Percentiles rank a stretch among this genome's conserved stretches.
phyloP scores from a whole-genome alignment of 2,113 vertebrate genomes.

The Saguinus imperator region DNA sequence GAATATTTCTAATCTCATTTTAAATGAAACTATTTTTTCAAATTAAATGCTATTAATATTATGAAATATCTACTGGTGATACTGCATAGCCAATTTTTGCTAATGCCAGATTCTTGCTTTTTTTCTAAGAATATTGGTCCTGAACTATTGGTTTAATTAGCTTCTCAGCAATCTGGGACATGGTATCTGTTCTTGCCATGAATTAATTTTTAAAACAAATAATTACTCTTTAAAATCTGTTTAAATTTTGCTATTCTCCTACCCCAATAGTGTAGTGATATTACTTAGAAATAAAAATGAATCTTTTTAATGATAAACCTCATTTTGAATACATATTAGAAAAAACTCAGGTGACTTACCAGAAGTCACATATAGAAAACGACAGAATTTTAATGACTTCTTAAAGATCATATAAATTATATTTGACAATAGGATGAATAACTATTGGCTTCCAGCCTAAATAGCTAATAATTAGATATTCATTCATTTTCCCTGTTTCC shows the following conservation, averaged over 20 bases:
- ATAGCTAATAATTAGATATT: background rate
- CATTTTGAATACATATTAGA: background rate
- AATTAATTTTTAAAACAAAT: slow-evolving; percentile 5
- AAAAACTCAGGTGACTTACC: background rate
- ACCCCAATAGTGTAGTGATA: background rate
- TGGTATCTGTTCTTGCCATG: background rate
- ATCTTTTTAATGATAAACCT: background rate
- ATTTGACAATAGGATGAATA: background rate
- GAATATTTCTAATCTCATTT: background rate
- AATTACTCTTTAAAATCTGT: background rate
- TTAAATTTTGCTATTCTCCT: background rate
- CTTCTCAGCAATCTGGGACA: background rate
- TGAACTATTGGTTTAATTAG: background rate
- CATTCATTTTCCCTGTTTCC: background rate
- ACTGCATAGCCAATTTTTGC: background rate
- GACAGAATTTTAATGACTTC: background rate
- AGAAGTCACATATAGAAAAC: background rate
- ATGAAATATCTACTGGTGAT: background rate
- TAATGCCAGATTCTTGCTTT: background rate
- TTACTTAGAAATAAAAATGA: slow-evolving; percentile 27
- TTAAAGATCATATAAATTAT: slow-evolving; percentile 24
- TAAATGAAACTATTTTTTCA: background rate
- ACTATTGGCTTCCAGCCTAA: background rate
- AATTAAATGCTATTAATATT: background rate
- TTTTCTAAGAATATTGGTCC: background rate